Evolutionary conservation across 2,113 vertebrate genomes (phyloP), one percentile per base, ranked within the genome.

Genomic region (Siniperca chuatsi): DNA sequence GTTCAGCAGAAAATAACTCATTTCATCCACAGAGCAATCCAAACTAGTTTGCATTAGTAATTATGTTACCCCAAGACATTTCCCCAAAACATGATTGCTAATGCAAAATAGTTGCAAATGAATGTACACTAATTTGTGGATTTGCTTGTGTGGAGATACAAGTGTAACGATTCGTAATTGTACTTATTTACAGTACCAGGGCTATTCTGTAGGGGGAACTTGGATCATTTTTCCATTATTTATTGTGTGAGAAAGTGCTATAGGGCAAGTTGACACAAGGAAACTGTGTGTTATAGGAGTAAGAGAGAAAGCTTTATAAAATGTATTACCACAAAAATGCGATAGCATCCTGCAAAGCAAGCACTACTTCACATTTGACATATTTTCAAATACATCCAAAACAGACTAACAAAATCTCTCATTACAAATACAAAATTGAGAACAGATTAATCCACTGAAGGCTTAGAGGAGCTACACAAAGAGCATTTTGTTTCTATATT

Each of bases 31-130:
- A 1, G 20, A 57, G 40, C 40, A 62, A 60, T 75, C n/a, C 18
- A 62, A 78, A 44, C 35, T 78, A 71, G 48, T 79, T 81, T 81
- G 58, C 68, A 83, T 78, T 62, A 58, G 66, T 72, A 65, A 79
- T 81, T 64, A 12, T 69, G 68, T 82, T 80, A 44, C 82, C 29
- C 23, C 1, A 18, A 81, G 67, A 82, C 62, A 61, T 78, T 78
- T 72, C 7, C 71, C 12, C 42, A 68, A 77, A 82, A n/a, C 52
- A 78, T 52, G 23, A 80, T 60, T 68, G 37, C 52, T 68, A 21
- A 81, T 81, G 58, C 60, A 85, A 80, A 83, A n/a, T 33, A 85
- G n/a, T 62, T 73, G 67, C 70, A 79, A 83, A 85, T 83, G 11
- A 55, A 83, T 76, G 48, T 64, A 67, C 42, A 66, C 33, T 69